Base-by-base conservation (phyloP, 2,797 vertebrate species). In the Coreius guichenoti region DNA sequence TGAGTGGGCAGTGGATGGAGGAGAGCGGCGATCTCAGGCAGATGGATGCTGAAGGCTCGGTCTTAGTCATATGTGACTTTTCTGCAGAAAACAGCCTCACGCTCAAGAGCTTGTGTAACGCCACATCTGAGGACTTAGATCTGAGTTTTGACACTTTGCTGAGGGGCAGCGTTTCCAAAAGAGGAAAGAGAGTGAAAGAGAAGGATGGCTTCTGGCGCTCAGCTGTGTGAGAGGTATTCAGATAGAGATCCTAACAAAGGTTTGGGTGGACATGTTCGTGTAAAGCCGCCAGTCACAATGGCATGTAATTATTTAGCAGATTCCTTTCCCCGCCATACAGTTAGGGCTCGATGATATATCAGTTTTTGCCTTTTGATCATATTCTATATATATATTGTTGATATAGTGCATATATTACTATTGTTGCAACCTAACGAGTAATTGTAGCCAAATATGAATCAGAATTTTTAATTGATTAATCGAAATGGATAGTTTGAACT, bases 51-150 rank as follows among this genome's bases (percentile, higher is more conserved):
- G 82, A 90, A 86, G 81, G 81, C 86, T 74, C 74, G 29, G 73
- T 87, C 88, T 90, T 90, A 90, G 87, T 90, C 90, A 90, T 87
- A 83, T 86, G 85, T 88, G 88, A 90, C 86, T 89, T 86, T 86
- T 89, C 79, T 88, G 45, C 31, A 33, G 74, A 88, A 83, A 84
- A 68, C 70, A 89, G 86, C 84, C 85, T 88, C 83, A 73, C 49
- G 63, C 83, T 87, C 82, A 80, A 72, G 54, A 63, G 84, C 84
- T 88, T 89, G 86, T 84, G 80, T 90, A 87, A 90, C 86, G 72
- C 61, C 86, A 87, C 68, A 87, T 88, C 82, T 70, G 68, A 88
- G 51, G 73, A 84, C 74, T 89, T 85, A 80, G 75, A 88, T 83
- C 82, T 31, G 29, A 82, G 82, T 88, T 85, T 76, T 82, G 69